Percentiles rank a stretch among this genome's conserved stretches.
Conservation (phyloP, 2,888 invertebrate species). For the Candidula unifasciata region DNA sequence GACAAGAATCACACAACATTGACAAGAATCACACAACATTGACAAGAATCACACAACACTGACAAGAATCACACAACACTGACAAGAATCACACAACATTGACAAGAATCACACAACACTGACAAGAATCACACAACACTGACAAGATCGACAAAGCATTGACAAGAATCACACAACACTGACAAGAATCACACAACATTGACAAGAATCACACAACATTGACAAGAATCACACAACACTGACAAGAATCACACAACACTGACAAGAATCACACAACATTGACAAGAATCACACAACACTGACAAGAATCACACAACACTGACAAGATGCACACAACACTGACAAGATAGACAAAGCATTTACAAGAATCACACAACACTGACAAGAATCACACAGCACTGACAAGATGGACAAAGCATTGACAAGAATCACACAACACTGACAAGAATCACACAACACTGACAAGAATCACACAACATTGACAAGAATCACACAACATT, state of each 20-base stretch:
- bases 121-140: constrained; percentile 6
- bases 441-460: not conserved
- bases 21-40: not conserved
- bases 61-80: constrained; percentile 6
- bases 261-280: not conserved
- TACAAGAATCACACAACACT: not conserved
- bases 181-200: not conserved
- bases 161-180: not conserved
- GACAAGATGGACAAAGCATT: not conserved
- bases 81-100: not conserved
- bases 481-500: not conserved
- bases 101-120: not conserved
- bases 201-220: not conserved
- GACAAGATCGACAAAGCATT: too few relatives aligned
- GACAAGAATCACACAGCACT: not conserved
- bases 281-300: not conserved
- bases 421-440: not conserved
- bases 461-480: not conserved
- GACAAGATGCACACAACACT: not conserved
- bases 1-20: not conserved
- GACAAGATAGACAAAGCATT: not conserved
- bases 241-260: constrained; percentile 6
- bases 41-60: not conserved
- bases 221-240: not conserved
- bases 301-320: constrained; percentile 6